phyloP scores from a whole-genome alignment of 2,888 invertebrate genomes.

The Leptinotarsa rubiginosa region DNA sequence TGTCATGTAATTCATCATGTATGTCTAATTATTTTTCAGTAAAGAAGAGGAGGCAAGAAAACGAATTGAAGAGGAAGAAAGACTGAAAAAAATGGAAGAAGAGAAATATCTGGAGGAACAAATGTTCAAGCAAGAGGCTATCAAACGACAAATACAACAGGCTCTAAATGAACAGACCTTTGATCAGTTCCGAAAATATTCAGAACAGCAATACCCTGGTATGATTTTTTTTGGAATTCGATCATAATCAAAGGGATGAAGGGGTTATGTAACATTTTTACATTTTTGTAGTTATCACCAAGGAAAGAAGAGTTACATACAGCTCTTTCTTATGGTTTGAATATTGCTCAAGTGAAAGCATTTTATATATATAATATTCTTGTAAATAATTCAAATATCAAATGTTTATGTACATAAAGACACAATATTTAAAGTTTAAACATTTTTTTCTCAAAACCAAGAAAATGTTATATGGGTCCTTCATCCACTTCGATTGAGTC shows the following conservation, averaged over 20 bases:
- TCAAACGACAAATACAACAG: conserved; percentile 89
- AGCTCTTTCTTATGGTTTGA: no score
- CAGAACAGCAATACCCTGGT: conserved; percentile 90
- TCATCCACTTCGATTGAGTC: no score
- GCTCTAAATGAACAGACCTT: conserved; percentile 96
- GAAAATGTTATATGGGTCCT: no score
- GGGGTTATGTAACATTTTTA: no score
- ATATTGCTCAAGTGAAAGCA: no score
- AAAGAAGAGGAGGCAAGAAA: conserved; percentile 72
- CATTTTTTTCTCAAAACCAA: no score
- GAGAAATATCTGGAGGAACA: conserved; percentile 74
- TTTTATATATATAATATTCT: no score
- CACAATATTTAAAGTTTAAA: no score
- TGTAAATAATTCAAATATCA: no score
- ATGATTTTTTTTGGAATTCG: conserved; percentile 28
- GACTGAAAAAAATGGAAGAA: conserved; percentile 73
- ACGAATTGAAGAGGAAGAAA: conserved; percentile 71
- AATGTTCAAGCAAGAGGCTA: conserved; percentile 74
- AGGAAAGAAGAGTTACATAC: no score
- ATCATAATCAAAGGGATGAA: neutral
- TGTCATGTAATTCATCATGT: neutral
- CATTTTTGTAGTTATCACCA: no score
- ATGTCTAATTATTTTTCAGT: conserved; percentile 41
- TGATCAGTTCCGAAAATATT: conserved; percentile 88
- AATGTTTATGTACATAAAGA: no score